Evolutionary conservation across 2,113 vertebrate genomes (phyloP), one percentile per base, ranked within the genome.

Genomic region (Istiophorus platypterus): DNA sequence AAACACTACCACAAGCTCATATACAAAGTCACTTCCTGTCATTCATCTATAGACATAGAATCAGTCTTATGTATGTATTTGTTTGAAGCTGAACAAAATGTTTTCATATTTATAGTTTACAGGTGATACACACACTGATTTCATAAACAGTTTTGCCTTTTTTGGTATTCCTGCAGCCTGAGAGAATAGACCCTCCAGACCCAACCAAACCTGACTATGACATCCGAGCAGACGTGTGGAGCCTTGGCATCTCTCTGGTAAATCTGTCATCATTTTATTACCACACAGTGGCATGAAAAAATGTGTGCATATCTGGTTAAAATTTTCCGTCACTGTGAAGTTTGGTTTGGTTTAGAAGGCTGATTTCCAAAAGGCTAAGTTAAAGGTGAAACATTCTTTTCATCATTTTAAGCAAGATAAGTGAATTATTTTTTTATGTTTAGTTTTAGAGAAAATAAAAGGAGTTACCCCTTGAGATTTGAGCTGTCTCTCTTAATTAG

Each of bases 181-280:
- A 98, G 89, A 96, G 97, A 92, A 98, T 98, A 88, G 97, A 98
- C 89, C 97, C 97, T 73, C 97, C 97, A 3, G 97, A 98, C 87
- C 97, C 97, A 76, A 97, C 96, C 85, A 98, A 97, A 85, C 97
- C 97, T 0, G 97, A 98, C 93, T 98, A 98, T 20, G 97, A 98
- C 89, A 99, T 99, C 92, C 95, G 97, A 80, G 97, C 97, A 0
- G 97, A 99, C 2, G 97, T 98, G 49, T 99, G 97, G 97, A 98
- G 97, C 91, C 95, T 99, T 29, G 97, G 97, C 85, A 98, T 99
- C 91, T 99, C 97, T 81, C 85, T 98, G 96, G 97, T 98, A 91
- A 92, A 86, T 29, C 12, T 24, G 2, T 12, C 15, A 18, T 68
- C 2, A 52, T 81, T 65, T 72, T 34, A 13, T 63, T 9, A 39